phyloP scores from a whole-genome alignment of 2,797 vertebrate genomes.

The Triplophysa bombifrons region DNA sequence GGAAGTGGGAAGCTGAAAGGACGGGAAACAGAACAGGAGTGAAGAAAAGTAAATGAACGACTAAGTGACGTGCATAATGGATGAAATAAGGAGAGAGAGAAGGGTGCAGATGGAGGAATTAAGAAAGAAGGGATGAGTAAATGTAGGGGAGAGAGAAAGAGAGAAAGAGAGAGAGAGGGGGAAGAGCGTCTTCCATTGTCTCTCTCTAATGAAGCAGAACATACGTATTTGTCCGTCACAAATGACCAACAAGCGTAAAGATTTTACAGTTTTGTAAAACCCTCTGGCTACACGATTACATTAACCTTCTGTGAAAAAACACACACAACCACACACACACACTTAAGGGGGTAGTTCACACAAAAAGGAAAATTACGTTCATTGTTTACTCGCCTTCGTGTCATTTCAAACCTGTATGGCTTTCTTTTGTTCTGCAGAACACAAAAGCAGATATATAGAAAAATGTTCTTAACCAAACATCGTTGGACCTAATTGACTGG shows the following conservation, averaged over 20 bases:
- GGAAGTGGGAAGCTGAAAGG: slow-evolving; percentile 27
- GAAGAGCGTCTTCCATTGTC: slow-evolving; percentile 21
- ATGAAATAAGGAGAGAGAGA: background rate
- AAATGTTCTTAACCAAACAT: too few species aligned
- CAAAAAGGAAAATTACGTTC: too few species aligned
- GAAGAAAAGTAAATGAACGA: slow-evolving; percentile 17
- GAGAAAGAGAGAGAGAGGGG: background rate
- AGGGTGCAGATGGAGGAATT: background rate
- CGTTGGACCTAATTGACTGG: too few species aligned
- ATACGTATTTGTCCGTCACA: slow-evolving; percentile 20
- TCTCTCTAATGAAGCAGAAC: slow-evolving; percentile 44
- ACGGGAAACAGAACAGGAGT: slow-evolving; percentile 5
- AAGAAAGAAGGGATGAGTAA: background rate
- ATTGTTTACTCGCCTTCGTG: too few species aligned
- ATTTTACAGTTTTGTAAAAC: background rate
- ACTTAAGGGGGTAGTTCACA: background rate
- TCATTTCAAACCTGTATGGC: too few species aligned
- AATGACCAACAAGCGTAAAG: slow-evolving; percentile 5
- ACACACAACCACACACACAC: background rate
- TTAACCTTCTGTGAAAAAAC: slow-evolving; percentile 26
- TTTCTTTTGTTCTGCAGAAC: too few species aligned
- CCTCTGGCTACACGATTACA: slow-evolving; percentile 14
- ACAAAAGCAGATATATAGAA: too few species aligned
- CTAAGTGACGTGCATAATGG: background rate
- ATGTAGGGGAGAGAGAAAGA: background rate